Base-by-base conservation (phyloP, 2,113 vertebrate species). In the Gallinago jamesoni region DNA sequence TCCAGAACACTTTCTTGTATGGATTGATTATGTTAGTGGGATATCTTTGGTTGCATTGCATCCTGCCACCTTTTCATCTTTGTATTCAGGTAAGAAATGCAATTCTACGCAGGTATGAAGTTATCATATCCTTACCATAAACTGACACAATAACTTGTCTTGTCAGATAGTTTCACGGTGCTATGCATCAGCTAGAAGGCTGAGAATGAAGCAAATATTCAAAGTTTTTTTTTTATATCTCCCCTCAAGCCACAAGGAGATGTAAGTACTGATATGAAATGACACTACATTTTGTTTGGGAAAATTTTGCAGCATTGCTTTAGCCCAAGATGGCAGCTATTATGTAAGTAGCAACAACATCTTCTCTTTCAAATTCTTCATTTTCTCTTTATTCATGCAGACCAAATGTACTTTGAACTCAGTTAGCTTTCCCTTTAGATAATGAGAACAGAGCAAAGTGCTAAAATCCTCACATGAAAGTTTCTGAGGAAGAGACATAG, bases 191-290 rank as follows among this genome's bases (percentile, higher is more conserved):
- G 69, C 62, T 90, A 66, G 43, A 89, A 90, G 56, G 56, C 73
- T 89, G 69, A 92, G 76, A 94, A 94, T 18, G 45, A 95, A 93
- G 69, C 27, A 92, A 89, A 92, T 64, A 90, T 52, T 87, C 33
- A 41, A 88, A 56, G 48, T 1, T 74, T 89, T 96, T 97, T 93
- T 96, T 97, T 93, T 84, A 15, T 72, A 77, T 57, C 33, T 90
- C 30, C 88, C 95, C 83, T 89, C 90, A 92, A 96, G 83, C 73
- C 80, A 82, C 41, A 72, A 64, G 66, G 33, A 92, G 63, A 91
- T 76, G 66, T 91, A 91, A 93, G 90, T 75, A 41, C 86, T 96
- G 85, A 96, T 95, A 45, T 9, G 73, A 96, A 96, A 92, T 87
- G 95, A 95, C 94, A 91, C 37, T 93, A 72, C 15, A 53, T 93